Percentiles rank a stretch among this genome's conserved stretches.
Conservation (phyloP, 1,140 invertebrate species). For the Lutraria rhynchaena region DNA sequence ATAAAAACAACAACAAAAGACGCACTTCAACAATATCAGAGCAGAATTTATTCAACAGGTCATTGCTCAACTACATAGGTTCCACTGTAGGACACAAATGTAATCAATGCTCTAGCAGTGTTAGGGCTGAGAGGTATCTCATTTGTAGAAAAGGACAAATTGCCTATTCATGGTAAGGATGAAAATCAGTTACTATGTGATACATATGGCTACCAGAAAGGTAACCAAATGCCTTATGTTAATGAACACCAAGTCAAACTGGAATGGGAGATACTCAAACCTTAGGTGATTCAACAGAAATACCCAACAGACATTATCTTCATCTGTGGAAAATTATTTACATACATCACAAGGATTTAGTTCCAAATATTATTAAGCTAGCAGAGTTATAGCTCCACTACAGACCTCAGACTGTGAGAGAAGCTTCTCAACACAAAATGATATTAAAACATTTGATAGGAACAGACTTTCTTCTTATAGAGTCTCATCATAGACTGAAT, state of each 20-base stretch:
- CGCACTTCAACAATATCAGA: constrained; percentile 11
- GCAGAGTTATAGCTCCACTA: constrained; percentile 12
- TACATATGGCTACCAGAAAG: background rate
- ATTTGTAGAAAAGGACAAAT: constrained; percentile 31
- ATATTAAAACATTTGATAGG: constrained; percentile 12
- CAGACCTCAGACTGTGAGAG: constrained; percentile 38
- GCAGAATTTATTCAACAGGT: background rate
- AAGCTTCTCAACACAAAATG: constrained; percentile 10
- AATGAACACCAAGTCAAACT: background rate
- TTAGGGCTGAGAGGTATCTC: constrained; percentile 3
- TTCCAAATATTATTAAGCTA: constrained; percentile 10
- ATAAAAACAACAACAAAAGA: background rate
- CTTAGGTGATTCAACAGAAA: constrained; percentile 2
- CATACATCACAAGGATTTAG: constrained; percentile 11
- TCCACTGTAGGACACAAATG: background rate
- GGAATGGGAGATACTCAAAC: constrained; percentile 4
- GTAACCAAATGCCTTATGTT: background rate
- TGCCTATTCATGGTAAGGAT: constrained; percentile 19
- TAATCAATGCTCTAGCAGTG: background rate
- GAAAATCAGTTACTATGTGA: constrained; percentile 12
- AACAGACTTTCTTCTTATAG: constrained; percentile 8
- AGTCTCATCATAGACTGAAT: background rate
- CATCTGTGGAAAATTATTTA: background rate
- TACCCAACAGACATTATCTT: constrained; percentile 12
- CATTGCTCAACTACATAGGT: background rate